Base-by-base conservation (phyloP, 1,140 invertebrate genomes). In the Vollenhovia emeryi region DNA sequence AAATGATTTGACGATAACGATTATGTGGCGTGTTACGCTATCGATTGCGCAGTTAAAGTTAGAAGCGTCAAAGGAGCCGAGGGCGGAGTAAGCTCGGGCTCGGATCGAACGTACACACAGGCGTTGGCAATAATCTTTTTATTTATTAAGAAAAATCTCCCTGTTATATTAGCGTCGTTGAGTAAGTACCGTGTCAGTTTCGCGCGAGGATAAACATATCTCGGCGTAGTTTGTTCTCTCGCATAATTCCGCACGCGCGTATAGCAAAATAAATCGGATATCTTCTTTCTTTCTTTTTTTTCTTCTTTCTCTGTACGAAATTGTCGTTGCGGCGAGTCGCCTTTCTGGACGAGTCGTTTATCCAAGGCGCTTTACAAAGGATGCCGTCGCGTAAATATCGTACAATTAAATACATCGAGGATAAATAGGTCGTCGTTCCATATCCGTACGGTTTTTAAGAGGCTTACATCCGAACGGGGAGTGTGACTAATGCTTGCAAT, bases 321-420 rank as follows among this genome's bases (percentile, higher is more conserved):
- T 60, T 84, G 43, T 84, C 80, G 55, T 76, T 76, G 68, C 69
- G 69, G 55, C 80, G 80, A 62, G 57, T 75, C 80, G 69, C 71
- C 59, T 84, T n/a, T 43, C 43, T 57, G 66, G 66, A 82, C 78
- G 78, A 82, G 50, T 82, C 33, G 36, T 82, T 82, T 73, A 73
- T 82, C 78, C 78, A 73, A 82, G 78, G 78, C 78, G 78, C 78
- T 82, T 82, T 57, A 82, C 78, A 82, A n/a, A 80, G 78, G 40
- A 82, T 82, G 66, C 66, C 66, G 66, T 78, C 40, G 43, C 36
- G 43, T 73, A 57, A 71, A 64, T 82, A 73, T 82, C 78, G 78
- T 82, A 82, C 78, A 82, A 82, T 82, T 82, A 82, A 82, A 82
- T 82, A 82, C 78, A 82, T 82, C 66, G 66, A 82, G 78, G 66